Conservation (phyloP, 2,113 vertebrate genomes). For the Theropithecus gelada region DNA sequence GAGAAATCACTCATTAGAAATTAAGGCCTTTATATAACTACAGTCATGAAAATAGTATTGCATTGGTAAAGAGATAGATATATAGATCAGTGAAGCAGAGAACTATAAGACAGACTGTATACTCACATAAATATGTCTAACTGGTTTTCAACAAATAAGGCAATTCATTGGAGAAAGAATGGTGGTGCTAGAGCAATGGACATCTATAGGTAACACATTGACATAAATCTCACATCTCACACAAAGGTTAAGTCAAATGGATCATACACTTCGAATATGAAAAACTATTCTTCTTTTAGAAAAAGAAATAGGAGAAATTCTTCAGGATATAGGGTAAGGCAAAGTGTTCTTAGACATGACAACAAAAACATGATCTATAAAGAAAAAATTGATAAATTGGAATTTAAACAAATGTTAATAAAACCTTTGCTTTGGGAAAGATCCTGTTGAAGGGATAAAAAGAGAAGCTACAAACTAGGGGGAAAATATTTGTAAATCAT, state of each 20-base stretch:
- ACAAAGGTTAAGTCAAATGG: background rate
- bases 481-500: background rate
- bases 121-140: no score
- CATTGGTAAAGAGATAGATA: background rate
- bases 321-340: background rate
- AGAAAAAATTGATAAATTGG: background rate
- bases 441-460: background rate
- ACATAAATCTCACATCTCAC: no score
- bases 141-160: background rate
- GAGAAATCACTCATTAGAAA: background rate
- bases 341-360: background rate
- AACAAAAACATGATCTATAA: background rate
- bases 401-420: background rate
- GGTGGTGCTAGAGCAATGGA: no score
- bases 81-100: background rate
- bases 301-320: background rate
- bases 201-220: background rate
- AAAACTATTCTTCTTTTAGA: background rate
- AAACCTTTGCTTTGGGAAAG: background rate
- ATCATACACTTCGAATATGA: background rate
- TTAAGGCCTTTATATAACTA: background rate
- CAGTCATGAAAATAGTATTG: fast-evolving
- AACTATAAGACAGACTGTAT: background rate
- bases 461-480: no score
- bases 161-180: background rate